These are phyloP conservation scores for Phymastichus coffea DNA, from an alignment of 1,140 invertebrate genomes.

Conservation along the genomic window DNA sequence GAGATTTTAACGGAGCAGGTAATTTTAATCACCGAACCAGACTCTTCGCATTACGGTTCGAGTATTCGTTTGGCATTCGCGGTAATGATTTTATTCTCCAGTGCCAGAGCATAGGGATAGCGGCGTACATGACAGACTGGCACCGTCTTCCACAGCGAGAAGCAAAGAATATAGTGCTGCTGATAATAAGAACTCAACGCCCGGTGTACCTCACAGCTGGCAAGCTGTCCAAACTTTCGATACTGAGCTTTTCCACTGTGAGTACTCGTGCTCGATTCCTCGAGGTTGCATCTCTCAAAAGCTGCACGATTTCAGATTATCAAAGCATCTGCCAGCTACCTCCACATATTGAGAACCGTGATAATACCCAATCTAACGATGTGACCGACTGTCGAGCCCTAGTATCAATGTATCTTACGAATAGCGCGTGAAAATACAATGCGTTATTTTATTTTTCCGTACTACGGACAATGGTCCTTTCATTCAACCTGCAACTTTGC, in stretches of 20 bases:
- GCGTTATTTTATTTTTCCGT: no score
- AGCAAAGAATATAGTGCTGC: slow-evolving; percentile 28
- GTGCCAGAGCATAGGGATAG: slow-evolving; percentile 15
- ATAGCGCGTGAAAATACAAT: no score
- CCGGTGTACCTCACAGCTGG: slow-evolving; percentile 33
- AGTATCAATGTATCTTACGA: no score
- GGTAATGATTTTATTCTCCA: slow-evolving; percentile 2
- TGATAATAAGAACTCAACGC: slow-evolving; percentile 30
- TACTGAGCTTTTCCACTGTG: slow-evolving; percentile 34
- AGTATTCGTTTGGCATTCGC: not conserved
- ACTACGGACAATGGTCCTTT: no score
- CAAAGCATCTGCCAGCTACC: slow-evolving; percentile 8
- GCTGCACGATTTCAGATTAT: slow-evolving; percentile 3
- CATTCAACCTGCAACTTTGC: no score
- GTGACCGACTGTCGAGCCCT: no score
- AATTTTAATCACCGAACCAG: not conserved
- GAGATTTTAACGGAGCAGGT: slow-evolving; percentile 27
- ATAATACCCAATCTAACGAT: no score
- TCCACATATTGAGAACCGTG: slow-evolving; percentile 9
- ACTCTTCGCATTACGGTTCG: not conserved
- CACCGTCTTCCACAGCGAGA: slow-evolving; percentile 30
- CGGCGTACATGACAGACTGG: slow-evolving; percentile 31
- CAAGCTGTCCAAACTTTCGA: slow-evolving; percentile 30
- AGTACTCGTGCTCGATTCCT: no score
- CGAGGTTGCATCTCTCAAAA: no score